Conservation (phyloP, 2,888 invertebrate species). For the Athalia cordata region DNA sequence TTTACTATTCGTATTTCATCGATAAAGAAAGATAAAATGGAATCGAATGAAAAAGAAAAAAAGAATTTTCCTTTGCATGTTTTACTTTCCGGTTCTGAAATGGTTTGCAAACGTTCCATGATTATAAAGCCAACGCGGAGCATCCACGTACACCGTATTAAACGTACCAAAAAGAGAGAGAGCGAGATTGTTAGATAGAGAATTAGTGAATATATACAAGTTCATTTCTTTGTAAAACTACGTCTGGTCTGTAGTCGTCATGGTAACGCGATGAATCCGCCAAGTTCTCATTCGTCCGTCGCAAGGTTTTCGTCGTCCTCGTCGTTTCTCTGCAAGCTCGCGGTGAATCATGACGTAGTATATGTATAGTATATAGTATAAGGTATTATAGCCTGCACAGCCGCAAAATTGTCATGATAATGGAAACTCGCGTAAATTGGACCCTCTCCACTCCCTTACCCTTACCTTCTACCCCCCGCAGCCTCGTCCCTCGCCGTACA, state of each 20-base stretch:
- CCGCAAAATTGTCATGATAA: conserved; percentile 29
- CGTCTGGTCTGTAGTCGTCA: conserved; percentile 1
- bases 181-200: background rate
- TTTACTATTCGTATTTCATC: too few species aligned
- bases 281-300: too few species aligned
- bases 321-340: conserved; percentile 28
- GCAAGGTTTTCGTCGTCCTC: too few species aligned
- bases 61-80: too few species aligned
- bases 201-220: background rate
- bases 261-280: background rate
- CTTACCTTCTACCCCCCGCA: too few species aligned
- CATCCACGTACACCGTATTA: too few species aligned
- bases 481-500: background rate
- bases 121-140: too few species aligned
- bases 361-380: background rate
- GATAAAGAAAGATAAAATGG: too few species aligned
- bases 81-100: too few species aligned
- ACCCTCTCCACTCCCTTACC: background rate
- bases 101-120: too few species aligned
- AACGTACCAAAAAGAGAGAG: too few species aligned
- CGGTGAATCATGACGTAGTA: conserved; percentile 16
- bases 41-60: too few species aligned
- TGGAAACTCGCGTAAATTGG: conserved; percentile 28
- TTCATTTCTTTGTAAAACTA: conserved; percentile 13
- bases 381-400: conserved; percentile 1